A percentile compares a stretch with the other conserved stretches of the same genome.
These are phyloP conservation scores for Epiblema foenella DNA, from an alignment of 2,888 invertebrate genomes.

Conservation along the genomic window DNA sequence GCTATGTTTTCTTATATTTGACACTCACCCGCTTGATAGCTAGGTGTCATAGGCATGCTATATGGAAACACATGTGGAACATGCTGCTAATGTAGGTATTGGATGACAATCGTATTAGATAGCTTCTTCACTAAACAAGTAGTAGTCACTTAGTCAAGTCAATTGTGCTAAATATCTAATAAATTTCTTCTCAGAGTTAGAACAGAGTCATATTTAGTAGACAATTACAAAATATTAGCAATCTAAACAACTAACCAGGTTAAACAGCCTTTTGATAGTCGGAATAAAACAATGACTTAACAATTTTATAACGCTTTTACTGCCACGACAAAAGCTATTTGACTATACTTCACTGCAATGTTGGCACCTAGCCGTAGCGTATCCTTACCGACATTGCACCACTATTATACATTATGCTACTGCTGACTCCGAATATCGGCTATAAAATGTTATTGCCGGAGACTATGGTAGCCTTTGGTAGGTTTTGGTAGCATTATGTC, in stretches of 20 bases:
- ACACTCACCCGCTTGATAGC: too few relatives aligned
- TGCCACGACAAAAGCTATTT: slow-evolving; percentile 28
- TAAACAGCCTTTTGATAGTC: slow-evolving; percentile 27
- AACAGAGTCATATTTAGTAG: neutral
- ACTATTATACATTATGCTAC: slow-evolving; percentile 65
- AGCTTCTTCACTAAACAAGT: neutral
- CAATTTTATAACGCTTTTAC: slow-evolving; percentile 29
- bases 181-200: neutral
- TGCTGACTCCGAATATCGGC: slow-evolving; percentile 62
- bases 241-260: slow-evolving; percentile 13
- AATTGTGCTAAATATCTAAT: neutral
- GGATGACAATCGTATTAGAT: neutral
- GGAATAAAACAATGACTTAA: slow-evolving; percentile 27
- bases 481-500: slow-evolving; percentile 66
- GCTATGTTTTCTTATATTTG: too few relatives aligned
- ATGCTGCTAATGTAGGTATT: neutral
- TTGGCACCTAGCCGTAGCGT: slow-evolving; percentile 72
- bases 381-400: slow-evolving; percentile 62
- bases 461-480: slow-evolving; percentile 64
- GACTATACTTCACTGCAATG: slow-evolving; percentile 45
- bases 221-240: neutral
- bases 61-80: neutral
- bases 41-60: too few relatives aligned
- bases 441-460: slow-evolving; percentile 77
- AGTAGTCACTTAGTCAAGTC: neutral